These are phyloP conservation scores for Micrasema minimum DNA, from an alignment of 1,140 invertebrate genomes.

Conservation along the genomic window DNA sequence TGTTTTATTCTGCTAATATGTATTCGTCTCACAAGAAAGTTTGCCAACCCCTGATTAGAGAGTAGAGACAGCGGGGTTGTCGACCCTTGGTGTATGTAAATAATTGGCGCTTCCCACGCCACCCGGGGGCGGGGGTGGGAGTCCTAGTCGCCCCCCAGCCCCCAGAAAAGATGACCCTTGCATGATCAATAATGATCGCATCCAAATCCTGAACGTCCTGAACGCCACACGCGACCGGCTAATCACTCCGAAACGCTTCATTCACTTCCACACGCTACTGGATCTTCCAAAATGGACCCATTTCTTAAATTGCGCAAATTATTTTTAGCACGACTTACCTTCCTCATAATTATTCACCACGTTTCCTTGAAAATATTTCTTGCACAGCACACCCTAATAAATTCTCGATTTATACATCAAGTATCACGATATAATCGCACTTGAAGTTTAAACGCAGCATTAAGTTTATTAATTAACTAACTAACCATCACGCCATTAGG, in stretches of 20 bases:
- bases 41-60: not conserved
- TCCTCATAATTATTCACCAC: too few relatives aligned
- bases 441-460: too few relatives aligned
- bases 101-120: slow-evolving; percentile 37
- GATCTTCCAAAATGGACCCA: not conserved
- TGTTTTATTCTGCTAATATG: too few relatives aligned
- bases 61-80: slow-evolving; percentile 5
- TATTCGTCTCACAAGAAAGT: too few relatives aligned
- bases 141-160: not conserved
- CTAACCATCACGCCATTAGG: too few relatives aligned
- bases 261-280: slow-evolving; percentile 17
- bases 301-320: too few relatives aligned
- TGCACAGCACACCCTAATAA: too few relatives aligned
- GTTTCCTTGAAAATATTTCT: too few relatives aligned
- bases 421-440: too few relatives aligned
- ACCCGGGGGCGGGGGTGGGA: not conserved
- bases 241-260: not conserved
- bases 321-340: too few relatives aligned
- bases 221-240: not conserved
- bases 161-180: slow-evolving; percentile 8
- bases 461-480: too few relatives aligned
- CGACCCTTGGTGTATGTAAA: slow-evolving; percentile 17
- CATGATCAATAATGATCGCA: slow-evolving; percentile 6
- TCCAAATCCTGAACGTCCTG: not conserved
- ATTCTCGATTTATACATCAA: too few relatives aligned